Percentiles rank a stretch among this genome's conserved stretches.
These are phyloP conservation scores for Nephila pilipes DNA, from an alignment of 1,140 invertebrate species.

Conservation along the genomic window DNA sequence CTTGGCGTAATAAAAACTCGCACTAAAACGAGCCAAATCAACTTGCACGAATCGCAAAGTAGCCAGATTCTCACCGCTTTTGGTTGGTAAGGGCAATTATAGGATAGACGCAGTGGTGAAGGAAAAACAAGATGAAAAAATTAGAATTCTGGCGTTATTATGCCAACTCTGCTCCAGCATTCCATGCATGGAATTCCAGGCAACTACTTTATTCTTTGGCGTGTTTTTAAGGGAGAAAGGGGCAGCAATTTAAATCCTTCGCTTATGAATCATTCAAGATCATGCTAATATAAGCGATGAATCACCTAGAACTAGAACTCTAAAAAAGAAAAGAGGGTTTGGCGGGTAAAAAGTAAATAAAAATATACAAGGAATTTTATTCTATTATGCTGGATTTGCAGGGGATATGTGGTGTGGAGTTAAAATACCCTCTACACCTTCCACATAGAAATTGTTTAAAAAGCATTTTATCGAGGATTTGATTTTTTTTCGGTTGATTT, in stretches of 20 bases:
- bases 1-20: not conserved
- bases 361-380: constrained; percentile 34
- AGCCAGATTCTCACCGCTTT: not conserved
- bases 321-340: not conserved
- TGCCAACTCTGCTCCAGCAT: not conserved
- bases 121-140: not conserved
- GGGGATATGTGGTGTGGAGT: not conserved
- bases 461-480: constrained; percentile 2
- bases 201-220: constrained; percentile 26
- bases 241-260: constrained; percentile 45
- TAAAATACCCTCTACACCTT: not conserved
- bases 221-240: not conserved
- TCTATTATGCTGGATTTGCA: not conserved
- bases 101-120: not conserved
- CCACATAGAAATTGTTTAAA: constrained; percentile 55
- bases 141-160: not conserved
- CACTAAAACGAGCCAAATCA: constrained; percentile 41
- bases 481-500: not conserved
- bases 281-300: constrained; percentile 67
- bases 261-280: constrained; percentile 68
- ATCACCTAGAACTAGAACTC: constrained; percentile 34
- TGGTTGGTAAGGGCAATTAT: constrained; percentile 9
- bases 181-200: not conserved
- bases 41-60: not conserved
- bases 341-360: constrained; percentile 17